Base-by-base conservation (phyloP, 2,797 vertebrate species). In the Onychomys leucogaster region DNA sequence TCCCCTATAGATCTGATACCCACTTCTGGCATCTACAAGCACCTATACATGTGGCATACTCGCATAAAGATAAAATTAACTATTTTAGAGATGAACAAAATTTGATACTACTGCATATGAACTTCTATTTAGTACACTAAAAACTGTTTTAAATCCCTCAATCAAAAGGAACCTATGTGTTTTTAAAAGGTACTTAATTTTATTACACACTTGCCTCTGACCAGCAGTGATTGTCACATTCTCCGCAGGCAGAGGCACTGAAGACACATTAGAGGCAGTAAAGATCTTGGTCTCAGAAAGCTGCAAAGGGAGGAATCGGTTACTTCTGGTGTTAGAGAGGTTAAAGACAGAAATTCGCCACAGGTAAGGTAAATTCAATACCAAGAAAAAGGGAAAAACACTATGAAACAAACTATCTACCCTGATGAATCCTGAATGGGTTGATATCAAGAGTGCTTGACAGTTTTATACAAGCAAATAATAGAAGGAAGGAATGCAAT, bases 231-330 rank as follows among this genome's bases (percentile, higher is more conserved):
- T 99, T 98, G 99, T 99, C 98, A 99, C 99, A 90, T 99, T 99
- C 99, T 99, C 99, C 12, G 99, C 98, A 97, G 99, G 99, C 94
- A 99, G 98, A 96, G 99, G 99, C 97, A 99, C 98, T 34, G 99
- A 98, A 0, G 99, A 99, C 96, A 99, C 99, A 6, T 99, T 99
- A 98, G 99, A 99, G 77, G 99, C 99, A 29, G 99, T 99, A 98
- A 99, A 99, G 98, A 99, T 99, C 99, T 99, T 99, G 2, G 99
- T 99, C 98, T 99, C 99, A 34, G 99, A 99, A 97, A 99, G 99
- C 99, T 99, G 92, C 55, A 97, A 97, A 29, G 76, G 97, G 83
- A 88, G 6, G 3, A 23, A 69, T 87, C 89, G 91, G 78, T 49
- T 92, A 96, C 3, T 77, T 55, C 43, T 52, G 76, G 19, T 90